phyloP scores from a whole-genome alignment of 53 echinoderm and acorn worm species.

The Mesocentrotus franciscanus region DNA sequence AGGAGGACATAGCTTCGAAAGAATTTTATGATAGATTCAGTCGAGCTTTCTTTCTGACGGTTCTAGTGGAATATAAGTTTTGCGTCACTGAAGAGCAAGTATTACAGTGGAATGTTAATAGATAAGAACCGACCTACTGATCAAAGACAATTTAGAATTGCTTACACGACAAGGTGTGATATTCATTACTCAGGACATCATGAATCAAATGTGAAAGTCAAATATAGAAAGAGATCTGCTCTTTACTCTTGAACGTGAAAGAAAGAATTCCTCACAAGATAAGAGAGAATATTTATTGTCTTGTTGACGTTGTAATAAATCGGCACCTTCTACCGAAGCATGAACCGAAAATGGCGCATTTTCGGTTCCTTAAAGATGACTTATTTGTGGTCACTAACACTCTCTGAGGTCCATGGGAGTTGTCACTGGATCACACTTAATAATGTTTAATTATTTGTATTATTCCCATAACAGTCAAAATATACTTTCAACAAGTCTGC shows the following conservation, averaged over 20 bases:
- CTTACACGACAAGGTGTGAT: background rate
- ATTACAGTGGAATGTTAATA: background rate
- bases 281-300: slow-evolving; percentile 47
- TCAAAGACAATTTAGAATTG: background rate
- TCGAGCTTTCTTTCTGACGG: background rate
- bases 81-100: background rate
- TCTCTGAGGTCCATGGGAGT: background rate
- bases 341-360: slow-evolving; percentile 29
- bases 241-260: slow-evolving; percentile 25
- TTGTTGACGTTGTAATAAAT: slow-evolving; percentile 46
- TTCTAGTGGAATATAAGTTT: background rate
- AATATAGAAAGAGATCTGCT: slow-evolving; percentile 52
- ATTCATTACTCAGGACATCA: background rate
- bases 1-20: background rate
- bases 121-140: background rate
- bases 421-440: background rate
- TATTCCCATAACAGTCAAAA: slow-evolving; percentile 20
- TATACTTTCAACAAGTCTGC: slow-evolving; percentile 27
- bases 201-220: slow-evolving; percentile 52
- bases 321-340: slow-evolving; percentile 16
- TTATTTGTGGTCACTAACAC: slow-evolving; percentile 28
- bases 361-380: background rate
- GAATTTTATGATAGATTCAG: background rate
- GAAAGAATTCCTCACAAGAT: slow-evolving; percentile 52
- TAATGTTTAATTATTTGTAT: slow-evolving; percentile 31